A percentile compares a stretch with the other conserved stretches of the same genome.
Evolutionary conservation across 2,888 invertebrate species (phyloP).

Genomic region (Pasiphila rectangulata): DNA sequence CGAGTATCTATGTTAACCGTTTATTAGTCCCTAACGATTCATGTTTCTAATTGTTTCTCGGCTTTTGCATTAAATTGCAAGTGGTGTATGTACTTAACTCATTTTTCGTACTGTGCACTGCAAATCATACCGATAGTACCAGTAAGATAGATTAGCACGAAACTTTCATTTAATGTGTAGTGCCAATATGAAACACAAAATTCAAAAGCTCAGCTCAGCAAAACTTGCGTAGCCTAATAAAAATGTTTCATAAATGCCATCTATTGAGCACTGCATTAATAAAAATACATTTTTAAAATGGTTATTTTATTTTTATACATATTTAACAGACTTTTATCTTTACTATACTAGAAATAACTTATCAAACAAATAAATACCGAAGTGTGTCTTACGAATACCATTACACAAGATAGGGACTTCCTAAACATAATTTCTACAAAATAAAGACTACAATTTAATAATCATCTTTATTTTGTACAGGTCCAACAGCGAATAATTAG

Average conservation of each 20-base stretch:
- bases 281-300: slow-evolving; percentile 50
- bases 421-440: no score
- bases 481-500: no score
- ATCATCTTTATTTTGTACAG: no score
- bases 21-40: slow-evolving; percentile 14
- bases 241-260: slow-evolving; percentile 63
- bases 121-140: slow-evolving; percentile 30
- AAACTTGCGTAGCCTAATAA: not conserved
- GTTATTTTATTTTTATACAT: slow-evolving; percentile 1
- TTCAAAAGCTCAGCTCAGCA: slow-evolving; percentile 29
- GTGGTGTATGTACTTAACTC: slow-evolving; percentile 44
- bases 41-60: slow-evolving; percentile 25
- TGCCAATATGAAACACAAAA: slow-evolving; percentile 54
- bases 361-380: no score
- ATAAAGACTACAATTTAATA: no score
- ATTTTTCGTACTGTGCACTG: slow-evolving; percentile 30
- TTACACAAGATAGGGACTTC: no score
- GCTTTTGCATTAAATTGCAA: slow-evolving; percentile 26
- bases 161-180: slow-evolving; percentile 46
- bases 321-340: no score
- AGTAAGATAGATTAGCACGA: slow-evolving; percentile 31
- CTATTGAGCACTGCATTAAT: slow-evolving; percentile 69
- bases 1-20: not conserved
- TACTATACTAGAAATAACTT: no score
- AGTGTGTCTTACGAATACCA: no score